Base-by-base conservation (phyloP, 2,797 vertebrate genomes). In the Bradypus variegatus region DNA sequence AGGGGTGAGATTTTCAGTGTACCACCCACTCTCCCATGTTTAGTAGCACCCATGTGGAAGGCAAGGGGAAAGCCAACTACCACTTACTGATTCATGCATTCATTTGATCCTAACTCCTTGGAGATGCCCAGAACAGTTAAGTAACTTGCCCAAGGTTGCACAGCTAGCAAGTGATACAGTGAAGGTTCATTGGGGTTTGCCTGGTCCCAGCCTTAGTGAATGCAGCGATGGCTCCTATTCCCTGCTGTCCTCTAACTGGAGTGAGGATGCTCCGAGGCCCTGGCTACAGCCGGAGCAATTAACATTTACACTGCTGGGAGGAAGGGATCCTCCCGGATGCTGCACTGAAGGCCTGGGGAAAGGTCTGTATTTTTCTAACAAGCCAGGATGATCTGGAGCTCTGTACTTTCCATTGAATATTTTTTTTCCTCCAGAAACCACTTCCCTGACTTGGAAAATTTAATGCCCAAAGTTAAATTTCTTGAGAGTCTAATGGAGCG, bases 201-300 rank as follows among this genome's bases (percentile, higher is more conserved):
- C 48, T 29, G 55, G n/a, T 75, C 55, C 36, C 62, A 78, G 45
- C 19, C 84, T 86, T 58, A 7, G 53, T 4, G 36, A 67, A 7
- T 0, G 6, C 2, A 0, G 9, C 45, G 11, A 9, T 21, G 7
- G 33, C 0, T 5, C 55, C 29, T 69, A 29, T 33, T 19, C 53
- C 29, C 18, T 15, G 14, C 79, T 29, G 31, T 18, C 25, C 36
- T 41, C n/a, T 19, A n/a, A 2, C 12, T 50, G 9, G n/a, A 36
- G 4, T 1, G 2, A 5, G 67, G 41, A 60, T 31, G 48, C 7
- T 29, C 3, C n/a, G 29, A 45, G 48, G 31, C 36, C 25, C 65
- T 0, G 0, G 45, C 38, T 21, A 38, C 29, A 36, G 38, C 2
- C 29, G 2, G 8, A 0, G 16, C 27, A 9, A 31, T 36, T 23